Conservation (phyloP, 2,113 vertebrate species). For the Sigmodon hispidus region DNA sequence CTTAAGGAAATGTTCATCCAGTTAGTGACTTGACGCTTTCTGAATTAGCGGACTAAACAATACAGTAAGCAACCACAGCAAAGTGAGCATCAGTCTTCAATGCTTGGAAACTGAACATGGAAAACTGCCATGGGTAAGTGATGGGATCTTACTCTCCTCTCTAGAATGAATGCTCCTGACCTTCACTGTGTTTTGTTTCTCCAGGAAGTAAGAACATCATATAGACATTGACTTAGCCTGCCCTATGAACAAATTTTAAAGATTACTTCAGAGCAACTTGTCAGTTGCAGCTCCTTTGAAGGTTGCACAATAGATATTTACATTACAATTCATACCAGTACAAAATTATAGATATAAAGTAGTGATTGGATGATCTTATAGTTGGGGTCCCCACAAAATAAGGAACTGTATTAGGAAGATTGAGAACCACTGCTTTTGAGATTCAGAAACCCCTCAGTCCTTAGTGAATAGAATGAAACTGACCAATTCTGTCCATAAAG, state of each 20-base stretch:
- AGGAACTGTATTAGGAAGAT: not conserved
- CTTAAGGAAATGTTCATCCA: constrained; percentile 10
- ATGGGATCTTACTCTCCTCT: not conserved
- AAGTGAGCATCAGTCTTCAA: not conserved
- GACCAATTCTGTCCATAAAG: not conserved
- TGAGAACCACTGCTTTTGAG: not conserved
- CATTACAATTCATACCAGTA: not conserved
- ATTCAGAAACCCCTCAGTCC: not conserved
- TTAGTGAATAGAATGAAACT: not conserved
- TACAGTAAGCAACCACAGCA: not conserved
- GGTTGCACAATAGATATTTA: not conserved
- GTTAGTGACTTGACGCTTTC: not conserved
- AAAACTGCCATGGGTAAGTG: not conserved
- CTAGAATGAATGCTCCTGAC: not conserved
- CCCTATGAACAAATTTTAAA: not conserved
- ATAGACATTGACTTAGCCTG: not conserved
- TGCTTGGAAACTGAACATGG: not conserved
- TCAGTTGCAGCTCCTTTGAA: not conserved
- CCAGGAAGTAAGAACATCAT: not conserved
- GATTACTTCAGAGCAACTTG: not conserved
- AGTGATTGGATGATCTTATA: not conserved
- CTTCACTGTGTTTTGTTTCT: constrained; percentile 7
- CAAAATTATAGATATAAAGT: not conserved
- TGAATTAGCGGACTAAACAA: not conserved
- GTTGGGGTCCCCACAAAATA: not conserved